A percentile compares a stretch with the other conserved stretches of the same genome.
phyloP scores from a whole-genome alignment of 2,797 vertebrate species.

The Lacerta bilineata region DNA sequence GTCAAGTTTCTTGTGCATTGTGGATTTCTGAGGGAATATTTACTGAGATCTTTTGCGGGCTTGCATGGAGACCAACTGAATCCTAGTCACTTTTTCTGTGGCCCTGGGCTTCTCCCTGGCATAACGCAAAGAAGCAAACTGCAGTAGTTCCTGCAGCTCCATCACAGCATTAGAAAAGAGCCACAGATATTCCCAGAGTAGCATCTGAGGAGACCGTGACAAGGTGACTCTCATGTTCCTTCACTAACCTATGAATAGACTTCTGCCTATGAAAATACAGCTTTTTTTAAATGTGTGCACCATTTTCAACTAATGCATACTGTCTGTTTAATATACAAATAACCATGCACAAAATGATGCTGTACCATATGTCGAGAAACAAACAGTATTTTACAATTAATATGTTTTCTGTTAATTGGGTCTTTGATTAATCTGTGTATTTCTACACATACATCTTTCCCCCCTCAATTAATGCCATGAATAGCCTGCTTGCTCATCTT shows the following conservation, averaged over 20 bases:
- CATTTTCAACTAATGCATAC: background rate
- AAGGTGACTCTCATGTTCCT: background rate
- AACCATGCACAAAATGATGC: background rate
- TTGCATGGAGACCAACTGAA: background rate
- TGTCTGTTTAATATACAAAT: background rate
- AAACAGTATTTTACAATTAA: background rate
- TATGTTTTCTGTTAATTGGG: background rate
- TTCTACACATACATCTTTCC: constrained; percentile 5
- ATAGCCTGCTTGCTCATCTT: constrained; percentile 67
- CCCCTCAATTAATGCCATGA: constrained; percentile 46
- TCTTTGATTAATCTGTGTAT: constrained; percentile 1
- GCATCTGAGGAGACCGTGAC: background rate
- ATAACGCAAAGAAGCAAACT: background rate
- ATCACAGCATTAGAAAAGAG: background rate
- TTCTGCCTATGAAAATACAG: background rate
- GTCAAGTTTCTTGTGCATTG: too few species aligned
- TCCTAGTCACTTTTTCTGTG: background rate
- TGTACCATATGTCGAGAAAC: background rate
- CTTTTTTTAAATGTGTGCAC: background rate
- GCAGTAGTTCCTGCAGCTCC: background rate
- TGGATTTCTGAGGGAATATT: too few species aligned
- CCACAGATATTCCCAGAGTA: background rate
- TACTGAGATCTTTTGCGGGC: too few species aligned
- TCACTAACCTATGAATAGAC: background rate
- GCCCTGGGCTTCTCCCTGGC: background rate